phyloP scores from a whole-genome alignment of 2,797 vertebrate species.

The Bovichtus diacanthus region DNA sequence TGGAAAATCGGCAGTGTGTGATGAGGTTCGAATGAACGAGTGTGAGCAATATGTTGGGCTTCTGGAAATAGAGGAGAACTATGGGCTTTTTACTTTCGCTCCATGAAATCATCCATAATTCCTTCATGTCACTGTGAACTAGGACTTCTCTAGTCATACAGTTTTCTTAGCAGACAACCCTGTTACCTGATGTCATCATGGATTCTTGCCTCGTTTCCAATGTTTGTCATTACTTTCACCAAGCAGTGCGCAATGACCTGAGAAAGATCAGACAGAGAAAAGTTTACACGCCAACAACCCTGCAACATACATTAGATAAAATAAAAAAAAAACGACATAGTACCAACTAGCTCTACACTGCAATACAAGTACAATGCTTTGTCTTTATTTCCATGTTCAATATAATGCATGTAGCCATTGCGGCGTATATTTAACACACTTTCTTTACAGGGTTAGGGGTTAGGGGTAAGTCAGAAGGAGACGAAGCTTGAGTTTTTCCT shows the following conservation, averaged over 20 bases:
- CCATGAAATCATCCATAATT: too few species aligned
- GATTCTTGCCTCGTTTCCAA: not conserved
- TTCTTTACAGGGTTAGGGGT: not conserved
- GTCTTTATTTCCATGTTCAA: too few species aligned
- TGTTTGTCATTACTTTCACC: not conserved
- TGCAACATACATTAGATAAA: too few species aligned
- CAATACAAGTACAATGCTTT: too few species aligned
- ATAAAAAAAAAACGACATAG: too few species aligned
- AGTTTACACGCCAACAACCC: too few species aligned
- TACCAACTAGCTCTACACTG: too few species aligned
- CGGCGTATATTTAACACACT: not conserved
- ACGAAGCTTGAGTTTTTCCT: not conserved
- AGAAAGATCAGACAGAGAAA: too few species aligned
- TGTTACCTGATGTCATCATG: too few species aligned
- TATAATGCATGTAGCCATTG: too few species aligned
- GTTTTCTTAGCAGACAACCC: too few species aligned
- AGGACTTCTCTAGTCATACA: not conserved
- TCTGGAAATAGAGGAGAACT: not conserved
- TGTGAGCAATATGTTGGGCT: not conserved
- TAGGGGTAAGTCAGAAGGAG: not conserved
- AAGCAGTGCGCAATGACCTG: not conserved
- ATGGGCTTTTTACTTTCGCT: not conserved
- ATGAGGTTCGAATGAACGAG: not conserved
- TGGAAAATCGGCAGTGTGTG: not conserved
- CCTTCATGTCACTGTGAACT: not conserved